Conservation (phyloP, 1,140 invertebrate genomes). For the Leptinotarsa lineolata region DNA sequence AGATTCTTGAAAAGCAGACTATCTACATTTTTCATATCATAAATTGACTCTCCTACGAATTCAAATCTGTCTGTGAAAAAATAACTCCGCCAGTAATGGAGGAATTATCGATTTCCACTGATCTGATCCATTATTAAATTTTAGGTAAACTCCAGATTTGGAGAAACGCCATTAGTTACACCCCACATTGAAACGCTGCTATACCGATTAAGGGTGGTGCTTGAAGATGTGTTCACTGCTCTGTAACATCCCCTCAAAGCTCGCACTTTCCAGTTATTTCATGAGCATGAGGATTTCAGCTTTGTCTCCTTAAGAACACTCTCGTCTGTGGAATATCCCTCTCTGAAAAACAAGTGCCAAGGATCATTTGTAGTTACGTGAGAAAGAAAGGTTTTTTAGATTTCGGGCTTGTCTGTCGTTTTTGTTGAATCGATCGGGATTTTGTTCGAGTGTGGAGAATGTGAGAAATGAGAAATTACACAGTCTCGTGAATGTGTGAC, state of each 20-base stretch:
- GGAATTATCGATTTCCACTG: background rate
- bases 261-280: constrained; percentile 2
- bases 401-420: too few relatives aligned
- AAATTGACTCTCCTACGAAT: background rate
- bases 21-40: too few relatives aligned
- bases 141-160: background rate
- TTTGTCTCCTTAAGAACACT: background rate
- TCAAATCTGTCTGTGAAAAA: background rate
- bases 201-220: background rate
- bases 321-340: background rate
- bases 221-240: background rate
- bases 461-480: too few relatives aligned
- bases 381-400: too few relatives aligned
- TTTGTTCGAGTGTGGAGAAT: too few relatives aligned
- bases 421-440: too few relatives aligned
- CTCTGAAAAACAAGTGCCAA: background rate
- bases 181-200: background rate
- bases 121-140: background rate
- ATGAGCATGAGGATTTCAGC: background rate
- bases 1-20: too few relatives aligned
- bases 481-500: too few relatives aligned
- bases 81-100: background rate
- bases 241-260: background rate
- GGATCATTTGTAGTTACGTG: background rate
- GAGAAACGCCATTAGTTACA: background rate